Evolutionary conservation across 2,113 vertebrate species (phyloP).

Genomic region (Ptychochromis oligacanthus): DNA sequence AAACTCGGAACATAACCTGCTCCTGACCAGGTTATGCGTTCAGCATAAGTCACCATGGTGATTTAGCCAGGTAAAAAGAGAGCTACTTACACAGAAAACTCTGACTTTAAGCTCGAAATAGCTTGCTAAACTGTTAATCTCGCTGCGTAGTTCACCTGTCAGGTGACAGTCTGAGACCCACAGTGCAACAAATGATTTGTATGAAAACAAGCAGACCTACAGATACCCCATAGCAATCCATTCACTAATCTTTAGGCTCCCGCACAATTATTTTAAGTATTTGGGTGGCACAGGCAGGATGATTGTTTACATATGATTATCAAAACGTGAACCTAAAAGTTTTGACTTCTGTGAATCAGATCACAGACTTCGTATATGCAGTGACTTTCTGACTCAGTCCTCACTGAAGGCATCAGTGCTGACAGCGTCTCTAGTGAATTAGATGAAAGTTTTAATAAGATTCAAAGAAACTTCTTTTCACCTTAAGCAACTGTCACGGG

Average conservation of each 20-base stretch:
- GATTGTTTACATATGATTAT: neutral
- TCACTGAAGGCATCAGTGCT: neutral
- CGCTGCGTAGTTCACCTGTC: neutral
- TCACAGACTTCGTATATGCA: neutral
- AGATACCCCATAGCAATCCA: neutral
- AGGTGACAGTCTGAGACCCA: neutral
- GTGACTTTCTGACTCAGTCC: constrained; percentile 12
- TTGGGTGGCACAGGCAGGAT: neutral
- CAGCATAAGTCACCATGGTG: no score
- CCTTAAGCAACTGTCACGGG: constrained; percentile 10
- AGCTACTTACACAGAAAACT: no score
- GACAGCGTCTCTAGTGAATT: constrained; percentile 4
- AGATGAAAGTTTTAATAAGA: constrained; percentile 29
- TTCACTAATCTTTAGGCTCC: no score
- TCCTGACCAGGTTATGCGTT: no score
- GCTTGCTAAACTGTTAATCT: no score
- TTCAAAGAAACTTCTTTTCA: constrained; percentile 7
- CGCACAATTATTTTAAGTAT: neutral
- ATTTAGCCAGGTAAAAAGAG: no score
- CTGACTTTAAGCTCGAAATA: no score
- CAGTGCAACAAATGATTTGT: neutral
- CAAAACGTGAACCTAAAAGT: neutral
- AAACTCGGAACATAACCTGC: no score
- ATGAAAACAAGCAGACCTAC: neutral
- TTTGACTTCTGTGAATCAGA: neutral